A percentile compares a stretch with the other conserved stretches of the same genome.
These are phyloP conservation scores for Caenorhabditis sp. DNA, from an alignment of 2,888 invertebrate species.

Conservation along the genomic window DNA sequence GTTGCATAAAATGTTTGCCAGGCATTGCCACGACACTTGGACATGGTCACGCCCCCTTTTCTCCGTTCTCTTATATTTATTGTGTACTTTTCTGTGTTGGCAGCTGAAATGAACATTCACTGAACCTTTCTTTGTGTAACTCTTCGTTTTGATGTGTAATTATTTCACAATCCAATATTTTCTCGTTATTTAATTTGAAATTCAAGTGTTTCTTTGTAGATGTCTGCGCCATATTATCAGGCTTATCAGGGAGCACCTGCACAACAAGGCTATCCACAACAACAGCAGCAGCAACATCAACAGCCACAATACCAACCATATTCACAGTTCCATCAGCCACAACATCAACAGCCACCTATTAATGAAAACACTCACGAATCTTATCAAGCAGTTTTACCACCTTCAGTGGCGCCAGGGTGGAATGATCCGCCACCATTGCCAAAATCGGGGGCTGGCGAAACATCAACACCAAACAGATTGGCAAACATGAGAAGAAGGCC, in stretches of 20 bases:
- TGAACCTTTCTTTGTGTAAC: too few relatives aligned
- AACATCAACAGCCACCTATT: conserved; percentile 4
- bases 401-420: conserved; percentile 53
- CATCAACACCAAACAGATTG: conserved; percentile 30
- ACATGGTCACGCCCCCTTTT: neutral
- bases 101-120: too few relatives aligned
- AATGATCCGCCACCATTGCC: conserved; percentile 56
- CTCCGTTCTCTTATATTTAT: neutral
- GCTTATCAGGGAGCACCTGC: neutral
- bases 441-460: conserved; percentile 3
- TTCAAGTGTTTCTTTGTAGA: neutral
- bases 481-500: conserved; percentile 45
- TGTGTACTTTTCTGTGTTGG: neutral
- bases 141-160: neutral
- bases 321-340: conserved; percentile 4
- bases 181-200: neutral
- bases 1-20: neutral
- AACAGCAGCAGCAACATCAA: conserved; percentile 1
- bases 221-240: neutral
- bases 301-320: neutral
- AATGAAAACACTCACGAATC: conserved; percentile 8
- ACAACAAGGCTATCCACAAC: conserved; percentile 5
- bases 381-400: conserved; percentile 40
- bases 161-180: neutral
- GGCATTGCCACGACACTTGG: neutral